A percentile compares a stretch with the other conserved stretches of the same genome.
Evolutionary conservation across 1,140 invertebrate genomes (phyloP).

Genomic region (Temnothorax nylanderi): DNA sequence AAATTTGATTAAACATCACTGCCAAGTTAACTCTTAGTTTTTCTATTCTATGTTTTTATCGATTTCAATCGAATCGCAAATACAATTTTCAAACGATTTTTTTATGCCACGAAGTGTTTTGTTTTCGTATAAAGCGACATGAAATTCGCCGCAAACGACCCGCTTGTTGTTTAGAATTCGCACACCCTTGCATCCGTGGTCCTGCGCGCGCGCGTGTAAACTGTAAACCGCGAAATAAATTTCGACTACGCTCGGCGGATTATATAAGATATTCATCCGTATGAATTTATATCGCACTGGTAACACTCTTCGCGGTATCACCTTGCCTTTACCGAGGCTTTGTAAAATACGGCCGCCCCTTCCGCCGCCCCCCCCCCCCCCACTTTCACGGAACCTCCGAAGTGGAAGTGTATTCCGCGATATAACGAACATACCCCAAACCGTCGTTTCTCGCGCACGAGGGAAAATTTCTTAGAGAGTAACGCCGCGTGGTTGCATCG

Average conservation of each 20-base stretch:
- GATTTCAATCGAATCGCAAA: not conserved
- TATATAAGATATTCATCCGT: slow-evolving; percentile 59
- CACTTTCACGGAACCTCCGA: not conserved
- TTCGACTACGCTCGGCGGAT: slow-evolving; percentile 37
- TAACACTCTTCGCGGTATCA: slow-evolving; percentile 38
- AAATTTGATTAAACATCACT: not conserved
- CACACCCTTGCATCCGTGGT: not conserved
- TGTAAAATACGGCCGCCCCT: not conserved
- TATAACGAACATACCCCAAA: slow-evolving; percentile 10
- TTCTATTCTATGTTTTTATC: not conserved
- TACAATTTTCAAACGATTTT: not conserved
- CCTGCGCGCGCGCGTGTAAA: not conserved
- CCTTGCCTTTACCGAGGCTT: slow-evolving; percentile 41
- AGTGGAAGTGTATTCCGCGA: slow-evolving; percentile 2
- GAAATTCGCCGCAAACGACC: not conserved
- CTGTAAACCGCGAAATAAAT: slow-evolving; percentile 48
- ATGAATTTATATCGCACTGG: slow-evolving; percentile 51
- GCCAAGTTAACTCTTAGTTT: not conserved
- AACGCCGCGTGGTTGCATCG: slow-evolving; percentile 5
- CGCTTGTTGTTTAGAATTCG: slow-evolving; percentile 12
- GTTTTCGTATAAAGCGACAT: not conserved
- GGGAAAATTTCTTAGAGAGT: slow-evolving; percentile 30
- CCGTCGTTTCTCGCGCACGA: slow-evolving; percentile 1
- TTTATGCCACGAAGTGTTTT: not conserved
- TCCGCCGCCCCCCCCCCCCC: too few relatives aligned